A percentile compares a stretch with the other conserved stretches of the same genome.
phyloP scores from a whole-genome alignment of 2,888 invertebrate genomes.

The Gibbula magus region DNA sequence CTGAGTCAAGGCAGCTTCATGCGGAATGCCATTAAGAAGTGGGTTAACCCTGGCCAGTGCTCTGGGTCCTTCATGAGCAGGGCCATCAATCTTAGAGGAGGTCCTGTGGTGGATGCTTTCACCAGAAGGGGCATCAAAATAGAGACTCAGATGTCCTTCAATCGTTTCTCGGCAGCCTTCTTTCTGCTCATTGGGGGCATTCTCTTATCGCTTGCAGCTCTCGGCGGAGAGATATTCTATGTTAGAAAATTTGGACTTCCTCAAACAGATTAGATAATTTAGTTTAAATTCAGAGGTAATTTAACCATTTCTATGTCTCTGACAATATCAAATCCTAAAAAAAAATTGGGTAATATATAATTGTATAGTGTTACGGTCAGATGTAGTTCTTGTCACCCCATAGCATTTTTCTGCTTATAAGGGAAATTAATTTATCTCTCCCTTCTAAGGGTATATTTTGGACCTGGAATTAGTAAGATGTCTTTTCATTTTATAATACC shows the following conservation, averaged over 20 bases:
- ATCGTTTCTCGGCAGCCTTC: conserved; percentile 15
- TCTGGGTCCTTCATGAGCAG: neutral
- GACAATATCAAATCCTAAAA: too few species aligned
- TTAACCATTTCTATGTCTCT: too few species aligned
- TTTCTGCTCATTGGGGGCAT: conserved; percentile 2
- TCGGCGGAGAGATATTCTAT: conserved; percentile 21
- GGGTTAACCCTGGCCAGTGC: conserved; percentile 9
- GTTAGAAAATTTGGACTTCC: conserved; percentile 15
- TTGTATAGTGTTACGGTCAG: too few species aligned
- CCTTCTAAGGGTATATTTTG: too few species aligned
- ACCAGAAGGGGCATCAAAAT: neutral
- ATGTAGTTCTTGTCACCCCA: too few species aligned
- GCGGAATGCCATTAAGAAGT: neutral
- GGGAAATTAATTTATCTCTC: too few species aligned
- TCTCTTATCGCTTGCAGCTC: neutral
- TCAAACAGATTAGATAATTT: neutral
- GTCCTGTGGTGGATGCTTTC: conserved; percentile 17
- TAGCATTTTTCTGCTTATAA: too few species aligned
- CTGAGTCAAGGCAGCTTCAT: conserved; percentile 1
- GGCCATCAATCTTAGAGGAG: neutral
- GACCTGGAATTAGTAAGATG: too few species aligned
- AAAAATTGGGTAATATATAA: too few species aligned
- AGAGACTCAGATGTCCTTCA: conserved; percentile 19
- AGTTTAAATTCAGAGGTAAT: too few species aligned
- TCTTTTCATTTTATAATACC: too few species aligned